Evolutionary conservation across 2,113 vertebrate genomes (phyloP).

Genomic region (Scortum barcoo): DNA sequence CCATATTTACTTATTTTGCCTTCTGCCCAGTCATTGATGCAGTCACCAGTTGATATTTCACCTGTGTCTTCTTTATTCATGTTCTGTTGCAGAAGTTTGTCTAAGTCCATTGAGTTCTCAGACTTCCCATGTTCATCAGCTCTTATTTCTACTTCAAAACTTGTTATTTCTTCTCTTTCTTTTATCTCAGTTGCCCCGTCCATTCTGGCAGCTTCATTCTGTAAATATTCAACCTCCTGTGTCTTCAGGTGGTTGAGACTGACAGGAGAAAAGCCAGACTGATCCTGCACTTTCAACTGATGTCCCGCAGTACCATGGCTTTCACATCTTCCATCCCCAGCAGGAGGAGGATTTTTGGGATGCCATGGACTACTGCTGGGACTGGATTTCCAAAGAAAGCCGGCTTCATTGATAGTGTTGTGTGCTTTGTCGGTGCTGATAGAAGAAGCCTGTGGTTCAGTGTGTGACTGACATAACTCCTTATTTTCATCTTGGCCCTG

Average conservation of each 20-base stretch:
- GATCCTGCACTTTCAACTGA: constrained; percentile 35
- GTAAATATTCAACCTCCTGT: constrained; percentile 9
- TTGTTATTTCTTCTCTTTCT: constrained; percentile 2
- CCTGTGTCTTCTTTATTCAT: constrained; percentile 2
- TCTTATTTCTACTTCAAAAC: constrained; percentile 18
- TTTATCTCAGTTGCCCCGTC: constrained; percentile 10
- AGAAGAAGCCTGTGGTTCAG: constrained; percentile 36
- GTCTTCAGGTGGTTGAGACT: constrained; percentile 21
- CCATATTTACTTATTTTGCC: constrained; percentile 1
- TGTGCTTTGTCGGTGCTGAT: neutral
- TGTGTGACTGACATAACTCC: constrained; percentile 22
- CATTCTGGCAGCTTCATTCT: neutral
- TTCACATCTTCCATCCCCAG: constrained; percentile 39
- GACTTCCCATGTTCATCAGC: neutral
- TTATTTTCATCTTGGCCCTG: constrained; percentile 43
- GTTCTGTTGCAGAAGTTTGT: neutral
- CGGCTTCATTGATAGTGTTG: constrained; percentile 23
- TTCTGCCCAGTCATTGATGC: neutral
- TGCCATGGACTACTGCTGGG: constrained; percentile 33
- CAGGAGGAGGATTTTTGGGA: constrained; percentile 33
- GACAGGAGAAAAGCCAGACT: constrained; percentile 25
- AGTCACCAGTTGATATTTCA: neutral
- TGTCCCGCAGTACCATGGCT: constrained; percentile 31
- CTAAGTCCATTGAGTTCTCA: neutral
- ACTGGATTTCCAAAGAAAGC: constrained; percentile 53